A percentile compares a stretch with the other conserved stretches of the same genome.
Evolutionary conservation across 2,797 vertebrate species (phyloP).

Genomic region (Florisuga fusca): DNA sequence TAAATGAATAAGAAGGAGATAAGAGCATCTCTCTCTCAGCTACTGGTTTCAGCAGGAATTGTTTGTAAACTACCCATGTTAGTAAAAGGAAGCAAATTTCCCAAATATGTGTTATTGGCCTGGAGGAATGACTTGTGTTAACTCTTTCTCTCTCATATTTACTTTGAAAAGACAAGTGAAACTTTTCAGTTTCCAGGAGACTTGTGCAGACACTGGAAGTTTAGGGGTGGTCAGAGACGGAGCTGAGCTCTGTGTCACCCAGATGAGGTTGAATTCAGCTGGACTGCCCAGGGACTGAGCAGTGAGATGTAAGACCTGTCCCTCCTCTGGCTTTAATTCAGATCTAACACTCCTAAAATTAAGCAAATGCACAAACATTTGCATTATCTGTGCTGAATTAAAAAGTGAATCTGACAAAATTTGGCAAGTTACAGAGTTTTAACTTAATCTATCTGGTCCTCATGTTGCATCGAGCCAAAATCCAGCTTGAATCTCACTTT

Average conservation of each 20-base stretch:
- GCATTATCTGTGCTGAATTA: background rate
- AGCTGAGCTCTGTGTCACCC: background rate
- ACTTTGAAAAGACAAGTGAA: background rate
- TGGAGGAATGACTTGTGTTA: background rate
- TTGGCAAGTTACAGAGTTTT: background rate
- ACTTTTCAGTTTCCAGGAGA: background rate
- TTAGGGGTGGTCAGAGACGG: background rate
- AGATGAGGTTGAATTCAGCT: accelerated
- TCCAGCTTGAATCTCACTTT: background rate
- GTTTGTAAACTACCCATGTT: background rate
- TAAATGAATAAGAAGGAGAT: background rate
- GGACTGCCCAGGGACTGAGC: accelerated
- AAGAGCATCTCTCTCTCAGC: background rate
- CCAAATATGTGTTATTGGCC: background rate
- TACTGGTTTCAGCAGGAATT: background rate
- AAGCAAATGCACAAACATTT: accelerated
- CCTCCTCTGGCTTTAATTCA: background rate
- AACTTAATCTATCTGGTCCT: background rate
- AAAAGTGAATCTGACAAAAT: background rate
- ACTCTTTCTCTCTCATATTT: background rate
- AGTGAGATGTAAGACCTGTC: no score
- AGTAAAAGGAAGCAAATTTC: background rate
- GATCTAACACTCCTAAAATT: background rate
- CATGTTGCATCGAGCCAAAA: background rate
- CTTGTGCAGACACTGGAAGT: background rate